Percentiles rank a stretch among this genome's conserved stretches.
Evolutionary conservation across 1,140 invertebrate genomes (phyloP).

Genomic region (Leguminivora glycinivorella): DNA sequence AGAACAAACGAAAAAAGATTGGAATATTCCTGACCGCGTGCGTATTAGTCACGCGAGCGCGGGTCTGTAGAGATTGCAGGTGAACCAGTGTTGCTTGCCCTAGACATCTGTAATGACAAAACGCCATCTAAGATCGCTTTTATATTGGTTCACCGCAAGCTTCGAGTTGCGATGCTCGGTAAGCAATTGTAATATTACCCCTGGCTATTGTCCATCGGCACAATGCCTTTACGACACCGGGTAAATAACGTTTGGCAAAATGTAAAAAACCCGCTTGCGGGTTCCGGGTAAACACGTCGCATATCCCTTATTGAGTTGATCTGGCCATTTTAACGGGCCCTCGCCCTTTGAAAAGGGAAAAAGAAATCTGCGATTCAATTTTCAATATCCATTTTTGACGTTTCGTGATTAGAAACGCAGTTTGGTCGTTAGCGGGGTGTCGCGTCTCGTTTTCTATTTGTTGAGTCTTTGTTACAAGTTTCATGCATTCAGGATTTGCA

Average conservation of each 20-base stretch:
- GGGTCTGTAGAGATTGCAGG: background rate
- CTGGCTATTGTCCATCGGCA: conserved; percentile 63
- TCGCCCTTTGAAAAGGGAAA: conserved; percentile 56
- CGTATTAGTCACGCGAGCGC: background rate
- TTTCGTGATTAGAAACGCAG: conserved; percentile 74
- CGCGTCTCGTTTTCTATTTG: conserved; percentile 24
- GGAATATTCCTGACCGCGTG: conserved; percentile 47
- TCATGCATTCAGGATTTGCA: conserved; percentile 13
- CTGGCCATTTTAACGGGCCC: conserved; percentile 69
- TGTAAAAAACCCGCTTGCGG: conserved; percentile 73
- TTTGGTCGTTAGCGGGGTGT: conserved; percentile 66
- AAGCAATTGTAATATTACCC: background rate
- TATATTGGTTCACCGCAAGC: background rate
- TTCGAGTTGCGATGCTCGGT: background rate
- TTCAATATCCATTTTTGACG: conserved; percentile 77
- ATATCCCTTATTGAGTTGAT: conserved; percentile 73
- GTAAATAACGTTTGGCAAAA: conserved; percentile 75
- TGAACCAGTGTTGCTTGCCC: background rate
- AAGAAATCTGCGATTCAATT: conserved; percentile 57
- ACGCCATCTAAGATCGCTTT: background rate
- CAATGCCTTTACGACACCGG: conserved; percentile 75
- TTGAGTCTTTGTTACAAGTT: conserved; percentile 20
- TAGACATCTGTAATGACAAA: background rate
- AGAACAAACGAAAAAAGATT: conserved; percentile 59
- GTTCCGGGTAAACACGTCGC: conserved; percentile 74